Evolutionary conservation across 2,797 vertebrate species (phyloP), one percentile per base, ranked within the genome.

Genomic region (Neosilurus hyrtlii): DNA sequence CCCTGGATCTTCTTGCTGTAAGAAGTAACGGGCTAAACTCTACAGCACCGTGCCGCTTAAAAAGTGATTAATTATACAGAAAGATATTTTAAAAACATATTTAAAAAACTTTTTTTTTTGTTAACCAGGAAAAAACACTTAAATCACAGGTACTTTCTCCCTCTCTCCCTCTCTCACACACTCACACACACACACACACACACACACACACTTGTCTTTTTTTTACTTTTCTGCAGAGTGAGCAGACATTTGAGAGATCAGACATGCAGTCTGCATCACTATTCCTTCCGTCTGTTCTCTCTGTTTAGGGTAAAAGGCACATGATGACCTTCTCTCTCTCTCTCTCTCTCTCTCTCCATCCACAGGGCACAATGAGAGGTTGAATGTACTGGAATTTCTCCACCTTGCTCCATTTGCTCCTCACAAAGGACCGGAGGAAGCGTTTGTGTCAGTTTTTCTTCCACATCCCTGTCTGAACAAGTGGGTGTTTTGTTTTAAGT

Each of bases 331-430:
- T 20, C 51, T 59, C 15, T 73, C 14, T 66, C 70, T 79, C n/a
- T 79, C 52, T 63, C 71, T 43, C 20, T 71, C 63, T 43, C 7
- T 49, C 16, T 26, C 59, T 72, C 65, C 81, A 82, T 82, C 83
- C 82, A 49, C 14, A 59, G 74, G 72, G 78, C 72, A 80, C 9
- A 52, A 80, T 65, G 62, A 71, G 75, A 83, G 71, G 65, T 82
- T 82, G 79, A 86, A 87, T 83, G 78, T 79, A 51, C 37, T 73
- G 73, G 81, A 86, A 87, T 87, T 87, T 74, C 81, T 84, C 59
- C 35, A 87, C 68, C 75, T 84, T 86, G 81, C 63, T 77, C 75
- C 66, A 80, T 84, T 84, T 85, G 80, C 63, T 71, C 43, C 30
- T 73, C 59, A 87, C 83, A 86, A 85, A 86, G 49, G 20, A 71